Evolutionary conservation across 2,113 vertebrate genomes (phyloP), one percentile per base, ranked within the genome.

Genomic region (Haemorhous mexicanus): DNA sequence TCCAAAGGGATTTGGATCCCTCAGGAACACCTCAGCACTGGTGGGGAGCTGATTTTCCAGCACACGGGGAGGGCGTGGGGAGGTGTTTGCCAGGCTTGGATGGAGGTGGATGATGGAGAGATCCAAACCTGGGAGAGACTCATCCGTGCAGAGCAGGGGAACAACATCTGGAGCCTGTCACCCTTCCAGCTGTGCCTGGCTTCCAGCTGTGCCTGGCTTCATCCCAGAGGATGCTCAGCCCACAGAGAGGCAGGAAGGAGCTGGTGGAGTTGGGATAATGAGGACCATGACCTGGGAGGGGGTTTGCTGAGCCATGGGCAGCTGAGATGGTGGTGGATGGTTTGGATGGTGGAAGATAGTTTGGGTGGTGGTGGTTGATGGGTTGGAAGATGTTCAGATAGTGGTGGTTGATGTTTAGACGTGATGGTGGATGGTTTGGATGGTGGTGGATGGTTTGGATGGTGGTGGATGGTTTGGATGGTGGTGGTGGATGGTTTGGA

Each of bases 11-110:
- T 35, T 24, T 35, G 22, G 22, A 59, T 59, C n/a, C 56, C n/a
- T 59, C 13, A 13, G 37, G 75, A 64, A 49, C 21, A 61, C 0
- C 1, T 2, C 56, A 63, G 70, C 62, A 10, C 14, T 0, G 2
- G 32, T 6, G 14, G 61, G 55, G 64, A 81, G 26, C 11, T 53
- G 72, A 58, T 83, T 73, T 80, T 64, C 22, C 55, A 69, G 72
- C 33, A 17, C 9, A 2, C 10, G 35, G 22, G 30, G 69, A 78
- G 44, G 30, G 33, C 6, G 23, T 13, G 21, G 10, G 39, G 62
- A 87, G 59, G 16, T 19, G 30, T 61, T 79, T 11, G 33, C 37
- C 21, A 44, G 44, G 59, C 13, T 33, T 61, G 28, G 37, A 27
- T 63, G 35, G 39, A 83, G 44, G 23, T 15, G 28, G 37, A 70